A percentile compares a stretch with the other conserved stretches of the same genome.
Evolutionary conservation across 1,140 invertebrate genomes (phyloP).

Genomic region (Tetramorium alpestre): DNA sequence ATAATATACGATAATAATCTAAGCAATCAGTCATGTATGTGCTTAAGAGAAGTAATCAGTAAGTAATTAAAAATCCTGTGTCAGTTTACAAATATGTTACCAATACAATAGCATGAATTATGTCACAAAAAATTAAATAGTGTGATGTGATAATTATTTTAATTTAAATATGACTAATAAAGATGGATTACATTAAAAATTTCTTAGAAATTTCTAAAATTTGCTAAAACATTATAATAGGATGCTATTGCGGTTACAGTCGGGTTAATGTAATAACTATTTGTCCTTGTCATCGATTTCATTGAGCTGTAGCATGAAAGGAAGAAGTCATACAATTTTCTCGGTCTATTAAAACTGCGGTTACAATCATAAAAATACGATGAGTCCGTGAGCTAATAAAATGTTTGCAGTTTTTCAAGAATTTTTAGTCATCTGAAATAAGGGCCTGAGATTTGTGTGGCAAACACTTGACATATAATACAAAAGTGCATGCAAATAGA

Average conservation of each 20-base stretch:
- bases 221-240: not conserved
- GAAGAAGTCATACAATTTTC: constrained; percentile 25
- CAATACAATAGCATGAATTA: not conserved
- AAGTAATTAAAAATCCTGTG: not conserved
- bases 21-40: not conserved
- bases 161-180: constrained; percentile 1
- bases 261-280: constrained; percentile 71
- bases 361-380: constrained; percentile 20
- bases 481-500: not conserved
- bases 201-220: constrained; percentile 56
- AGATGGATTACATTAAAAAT: constrained; percentile 11
- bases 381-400: constrained; percentile 6
- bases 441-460: not conserved
- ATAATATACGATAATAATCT: not conserved
- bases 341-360: not conserved
- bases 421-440: not conserved
- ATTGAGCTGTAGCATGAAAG: not conserved
- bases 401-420: not conserved
- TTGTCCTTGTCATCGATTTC: constrained; percentile 68
- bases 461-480: not conserved
- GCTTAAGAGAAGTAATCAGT: not conserved
- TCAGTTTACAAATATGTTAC: not conserved
- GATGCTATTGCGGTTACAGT: constrained; percentile 50
- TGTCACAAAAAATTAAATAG: not conserved
- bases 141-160: not conserved